Percentiles rank a stretch among this genome's conserved stretches.
Conservation (phyloP, 2,797 vertebrate species). For the Trichosurus vulpecula region DNA sequence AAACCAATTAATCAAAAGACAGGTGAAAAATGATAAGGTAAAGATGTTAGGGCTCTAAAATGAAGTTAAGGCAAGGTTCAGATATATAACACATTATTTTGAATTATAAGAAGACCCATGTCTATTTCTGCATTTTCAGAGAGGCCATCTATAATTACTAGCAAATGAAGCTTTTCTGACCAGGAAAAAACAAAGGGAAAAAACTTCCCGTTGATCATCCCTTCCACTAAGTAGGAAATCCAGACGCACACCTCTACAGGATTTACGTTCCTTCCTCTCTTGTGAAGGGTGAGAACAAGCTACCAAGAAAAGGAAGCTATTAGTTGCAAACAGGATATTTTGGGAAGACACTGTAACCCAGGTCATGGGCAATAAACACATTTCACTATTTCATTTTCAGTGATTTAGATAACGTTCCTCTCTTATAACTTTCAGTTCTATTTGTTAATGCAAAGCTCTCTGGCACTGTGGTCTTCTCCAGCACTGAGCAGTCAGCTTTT, state of each 20-base stretch:
- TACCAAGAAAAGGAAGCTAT: constrained; percentile 78
- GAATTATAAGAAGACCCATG: neutral
- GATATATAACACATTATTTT: constrained; percentile 2
- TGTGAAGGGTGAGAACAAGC: constrained; percentile 72
- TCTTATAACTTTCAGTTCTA: neutral
- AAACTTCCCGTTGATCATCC: constrained; percentile 45
- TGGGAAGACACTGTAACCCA: constrained; percentile 71
- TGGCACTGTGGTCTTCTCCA: neutral
- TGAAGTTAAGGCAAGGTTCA: neutral
- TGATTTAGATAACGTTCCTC: constrained; percentile 37
- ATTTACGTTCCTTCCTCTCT: constrained; percentile 78
- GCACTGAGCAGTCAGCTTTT: neutral
- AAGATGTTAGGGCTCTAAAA: neutral
- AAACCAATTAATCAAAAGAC: neutral
- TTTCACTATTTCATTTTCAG: constrained; percentile 42
- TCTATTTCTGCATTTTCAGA: neutral
- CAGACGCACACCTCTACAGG: constrained; percentile 79
- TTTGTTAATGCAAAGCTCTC: neutral
- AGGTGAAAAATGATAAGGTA: constrained; percentile 20
- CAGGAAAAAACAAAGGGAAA: constrained; percentile 49
- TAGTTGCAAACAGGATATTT: constrained; percentile 77
- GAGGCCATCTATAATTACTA: neutral
- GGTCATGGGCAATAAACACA: constrained; percentile 76
- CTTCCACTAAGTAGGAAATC: constrained; percentile 80
- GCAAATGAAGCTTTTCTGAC: constrained; percentile 10